phyloP scores from a whole-genome alignment of 2,113 vertebrate species.

The Psittacara wagleri region DNA sequence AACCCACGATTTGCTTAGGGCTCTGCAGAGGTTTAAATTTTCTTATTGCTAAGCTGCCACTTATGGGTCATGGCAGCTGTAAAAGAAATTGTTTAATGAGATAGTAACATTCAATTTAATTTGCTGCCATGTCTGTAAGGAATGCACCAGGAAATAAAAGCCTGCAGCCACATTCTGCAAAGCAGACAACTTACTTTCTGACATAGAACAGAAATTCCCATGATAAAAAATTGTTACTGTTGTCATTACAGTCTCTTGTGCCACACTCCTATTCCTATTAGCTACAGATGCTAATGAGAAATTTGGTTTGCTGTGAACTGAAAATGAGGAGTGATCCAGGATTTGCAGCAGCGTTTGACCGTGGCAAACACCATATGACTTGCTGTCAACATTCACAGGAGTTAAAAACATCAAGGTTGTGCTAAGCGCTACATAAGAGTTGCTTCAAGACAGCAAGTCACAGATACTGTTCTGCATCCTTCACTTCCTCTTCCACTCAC shows the following conservation, averaged over 20 bases:
- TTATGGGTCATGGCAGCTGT: background rate
- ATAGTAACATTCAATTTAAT: background rate
- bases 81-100: background rate
- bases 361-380: background rate
- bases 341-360: background rate
- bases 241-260: background rate
- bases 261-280: background rate
- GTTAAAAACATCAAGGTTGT: background rate
- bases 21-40: background rate
- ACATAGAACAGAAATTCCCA: background rate
- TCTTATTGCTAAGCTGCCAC: background rate
- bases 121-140: background rate
- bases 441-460: background rate
- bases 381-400: background rate
- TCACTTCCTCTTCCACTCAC: background rate
- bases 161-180: background rate
- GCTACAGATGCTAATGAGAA: background rate
- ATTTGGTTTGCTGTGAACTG: background rate
- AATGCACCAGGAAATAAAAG: background rate
- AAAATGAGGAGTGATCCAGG: background rate
- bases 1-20: background rate
- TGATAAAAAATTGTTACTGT: background rate
- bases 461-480: background rate
- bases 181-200: background rate
- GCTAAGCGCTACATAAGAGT: background rate